These are phyloP conservation scores for Nasonia oneida DNA, from an alignment of 2,888 invertebrate genomes.

Conservation along the genomic window DNA sequence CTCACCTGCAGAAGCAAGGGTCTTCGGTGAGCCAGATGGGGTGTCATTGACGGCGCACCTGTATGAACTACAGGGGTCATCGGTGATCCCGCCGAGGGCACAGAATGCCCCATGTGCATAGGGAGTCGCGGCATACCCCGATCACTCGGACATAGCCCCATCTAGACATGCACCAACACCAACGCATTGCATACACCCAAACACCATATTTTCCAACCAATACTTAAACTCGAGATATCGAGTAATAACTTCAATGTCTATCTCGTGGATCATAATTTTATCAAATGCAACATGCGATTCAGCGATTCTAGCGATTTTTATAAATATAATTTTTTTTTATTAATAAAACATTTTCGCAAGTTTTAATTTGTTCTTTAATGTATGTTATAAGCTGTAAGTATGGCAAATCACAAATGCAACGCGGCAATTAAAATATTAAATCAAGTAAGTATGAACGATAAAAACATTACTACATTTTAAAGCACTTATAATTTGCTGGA, in stretches of 20 bases:
- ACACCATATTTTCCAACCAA: conserved; percentile 76
- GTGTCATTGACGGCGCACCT: conserved; percentile 77
- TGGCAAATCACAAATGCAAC: conserved; percentile 62
- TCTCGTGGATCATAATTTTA: not conserved
- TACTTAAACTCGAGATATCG: conserved; percentile 68
- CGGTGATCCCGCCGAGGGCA: conserved; percentile 76
- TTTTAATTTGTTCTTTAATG: not conserved
- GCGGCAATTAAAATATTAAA: conserved; percentile 55
- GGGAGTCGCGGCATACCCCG: conserved; percentile 77
- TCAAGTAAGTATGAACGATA: conserved; percentile 31
- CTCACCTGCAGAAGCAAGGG: conserved; percentile 94
- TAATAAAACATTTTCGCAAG: not conserved
- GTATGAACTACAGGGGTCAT: conserved; percentile 77
- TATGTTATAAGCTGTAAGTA: conserved; percentile 51
- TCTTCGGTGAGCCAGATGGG: conserved; percentile 84
- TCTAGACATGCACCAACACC: conserved; percentile 80
- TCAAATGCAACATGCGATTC: not conserved
- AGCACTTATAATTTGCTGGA: conserved; percentile 7
- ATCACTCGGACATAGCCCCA: conserved; percentile 79
- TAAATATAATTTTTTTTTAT: not conserved
- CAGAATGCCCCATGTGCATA: conserved; percentile 77
- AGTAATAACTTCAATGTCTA: conserved; percentile 23
- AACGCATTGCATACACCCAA: conserved; percentile 79
- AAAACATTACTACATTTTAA: conserved; percentile 31
- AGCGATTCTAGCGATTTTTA: not conserved